phyloP scores from a whole-genome alignment of 2,113 vertebrate species.

The Philantomba maxwellii region DNA sequence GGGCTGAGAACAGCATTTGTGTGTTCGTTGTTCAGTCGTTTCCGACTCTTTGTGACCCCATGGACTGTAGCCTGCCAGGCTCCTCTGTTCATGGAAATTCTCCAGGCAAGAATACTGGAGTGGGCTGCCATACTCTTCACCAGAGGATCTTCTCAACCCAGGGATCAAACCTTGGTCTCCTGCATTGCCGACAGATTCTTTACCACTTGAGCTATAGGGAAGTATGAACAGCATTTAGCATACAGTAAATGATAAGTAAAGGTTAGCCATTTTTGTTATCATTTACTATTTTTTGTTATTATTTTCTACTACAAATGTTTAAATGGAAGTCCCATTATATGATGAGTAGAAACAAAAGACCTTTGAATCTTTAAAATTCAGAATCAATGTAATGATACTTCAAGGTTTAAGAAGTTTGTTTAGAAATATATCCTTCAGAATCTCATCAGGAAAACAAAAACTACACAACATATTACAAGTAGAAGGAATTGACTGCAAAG shows the following conservation, averaged over 20 bases:
- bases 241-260: not conserved
- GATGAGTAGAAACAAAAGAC: not conserved
- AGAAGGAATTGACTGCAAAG: not conserved
- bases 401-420: not conserved
- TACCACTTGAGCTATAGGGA: not conserved
- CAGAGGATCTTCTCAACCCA: not conserved
- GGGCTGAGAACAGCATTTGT: not conserved
- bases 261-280: not conserved
- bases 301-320: not conserved
- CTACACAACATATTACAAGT: not conserved
- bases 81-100: not conserved
- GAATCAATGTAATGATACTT: not conserved
- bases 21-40: rapidly evolving
- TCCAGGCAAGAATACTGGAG: not conserved
- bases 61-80: not conserved
- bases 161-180: not conserved
- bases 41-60: rapidly evolving
- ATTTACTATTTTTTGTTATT: not conserved
- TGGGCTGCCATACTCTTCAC: not conserved
- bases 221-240: not conserved
- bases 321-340: not conserved
- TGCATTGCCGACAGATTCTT: not conserved
- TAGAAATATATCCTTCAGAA: not conserved
- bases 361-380: not conserved
- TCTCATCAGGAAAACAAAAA: not conserved